Percentiles rank a stretch among this genome's conserved stretches.
These are phyloP conservation scores for Mionectes olivaceus DNA, from an alignment of 2,797 vertebrate species.

Conservation along the genomic window DNA sequence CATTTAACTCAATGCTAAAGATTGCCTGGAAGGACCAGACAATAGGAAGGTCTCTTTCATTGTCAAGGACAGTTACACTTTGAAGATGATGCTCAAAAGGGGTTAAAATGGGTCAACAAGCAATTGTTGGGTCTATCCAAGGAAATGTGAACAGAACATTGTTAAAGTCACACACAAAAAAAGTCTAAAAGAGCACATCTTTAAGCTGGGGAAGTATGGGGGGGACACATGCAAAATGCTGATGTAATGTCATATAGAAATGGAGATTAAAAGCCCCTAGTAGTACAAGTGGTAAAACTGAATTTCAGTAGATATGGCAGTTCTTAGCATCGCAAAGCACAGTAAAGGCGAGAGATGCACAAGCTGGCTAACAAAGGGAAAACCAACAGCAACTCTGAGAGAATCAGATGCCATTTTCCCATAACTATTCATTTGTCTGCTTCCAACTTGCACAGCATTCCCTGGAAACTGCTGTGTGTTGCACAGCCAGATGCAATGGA, in stretches of 20 bases:
- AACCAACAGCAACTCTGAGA: neutral
- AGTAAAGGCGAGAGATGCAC: neutral
- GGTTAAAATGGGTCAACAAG: conserved; percentile 88
- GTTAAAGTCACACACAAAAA: conserved; percentile 75
- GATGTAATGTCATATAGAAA: conserved; percentile 61
- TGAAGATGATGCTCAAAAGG: conserved; percentile 88
- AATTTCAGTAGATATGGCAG: neutral
- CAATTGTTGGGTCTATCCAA: conserved; percentile 81
- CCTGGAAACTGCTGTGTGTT: neutral
- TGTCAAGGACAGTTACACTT: conserved; percentile 94
- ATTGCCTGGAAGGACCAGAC: conserved; percentile 83
- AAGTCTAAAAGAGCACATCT: conserved; percentile 76
- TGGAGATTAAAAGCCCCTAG: neutral
- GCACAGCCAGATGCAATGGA: neutral
- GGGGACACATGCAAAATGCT: conserved; percentile 32
- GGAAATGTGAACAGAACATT: conserved; percentile 81
- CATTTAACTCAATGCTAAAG: conserved; percentile 83
- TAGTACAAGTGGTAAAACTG: neutral
- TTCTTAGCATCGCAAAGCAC: neutral
- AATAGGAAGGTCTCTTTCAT: conserved; percentile 88
- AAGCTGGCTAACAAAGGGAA: neutral
- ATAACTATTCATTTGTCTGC: neutral
- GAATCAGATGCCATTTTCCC: neutral
- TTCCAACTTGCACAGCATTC: neutral
- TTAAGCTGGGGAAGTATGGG: conserved; percentile 67